Base-by-base conservation (phyloP, 23 tunicate species). In the Clavelina lepadiformis region DNA sequence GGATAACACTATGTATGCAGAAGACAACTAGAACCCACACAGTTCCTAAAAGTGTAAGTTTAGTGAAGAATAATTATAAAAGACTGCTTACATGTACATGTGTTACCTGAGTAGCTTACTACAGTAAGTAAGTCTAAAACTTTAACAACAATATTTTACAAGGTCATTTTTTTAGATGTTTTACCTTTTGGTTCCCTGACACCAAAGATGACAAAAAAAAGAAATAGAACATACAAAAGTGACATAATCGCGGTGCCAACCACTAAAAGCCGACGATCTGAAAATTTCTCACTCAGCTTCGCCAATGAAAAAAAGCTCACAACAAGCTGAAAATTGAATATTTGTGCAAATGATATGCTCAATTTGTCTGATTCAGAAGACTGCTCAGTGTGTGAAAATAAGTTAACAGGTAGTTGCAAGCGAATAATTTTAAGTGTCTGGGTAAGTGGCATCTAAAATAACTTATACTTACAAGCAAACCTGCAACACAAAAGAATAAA, bases 1-100 rank as follows among this genome's bases (percentile, higher is more conserved):
- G 46, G 44, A 78, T 3, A 5, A 52, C 34, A 56, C 35, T 32
- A 35, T 58, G 61, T 18, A 58, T 24, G 58, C 57, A 31, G 50
- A 86, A 73, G 3, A 73, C 65, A 3, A 65, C 75, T 22, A 78
- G 36, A 18, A 86, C 71, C 95, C 85, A 86, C 38, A 67, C 59
- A 33, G 66, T 35, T 15, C 75, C 85, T 79, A 44, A 35, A 6
- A 73, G 21, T n/a, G n/a, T n/a, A n/a, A n/a, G n/a, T n/a, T n/a
- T n/a, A n/a, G n/a, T n/a, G 25, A 51, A 53, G 3, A 44, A 5
- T 28, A 2, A n/a, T n/a, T n/a, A n/a, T n/a, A n/a, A n/a, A n/a
- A n/a, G n/a, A n/a, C n/a, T n/a, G n/a, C 15, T 8, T 41, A 15
- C 15, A 15, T 41, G 11, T 41, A 8, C 49, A 41, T 41, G 49